phyloP scores from a whole-genome alignment of 2,888 invertebrate genomes.

The Sarcophaga caerulescens region DNA sequence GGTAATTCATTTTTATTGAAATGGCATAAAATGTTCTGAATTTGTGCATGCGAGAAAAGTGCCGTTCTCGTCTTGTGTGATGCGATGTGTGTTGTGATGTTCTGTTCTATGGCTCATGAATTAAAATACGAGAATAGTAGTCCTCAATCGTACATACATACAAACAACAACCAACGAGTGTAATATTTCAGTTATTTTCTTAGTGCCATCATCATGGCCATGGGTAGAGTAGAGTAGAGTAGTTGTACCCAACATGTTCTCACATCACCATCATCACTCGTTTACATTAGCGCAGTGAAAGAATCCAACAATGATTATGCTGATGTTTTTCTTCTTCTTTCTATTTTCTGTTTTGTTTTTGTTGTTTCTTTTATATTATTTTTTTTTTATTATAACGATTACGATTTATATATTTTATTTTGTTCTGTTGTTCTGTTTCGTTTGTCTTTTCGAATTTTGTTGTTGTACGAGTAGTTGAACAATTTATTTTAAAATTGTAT shows the following conservation, averaged over 20 bases:
- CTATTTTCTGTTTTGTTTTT: neutral
- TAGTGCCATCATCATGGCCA: conserved; percentile 38
- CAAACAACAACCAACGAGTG: conserved; percentile 17
- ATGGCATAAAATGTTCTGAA: conserved; percentile 76
- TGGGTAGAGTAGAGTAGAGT: conserved; percentile 8
- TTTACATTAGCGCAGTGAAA: conserved; percentile 17
- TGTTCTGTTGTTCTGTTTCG: neutral
- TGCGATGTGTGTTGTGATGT: conserved; percentile 46
- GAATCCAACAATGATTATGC: conserved; percentile 50
- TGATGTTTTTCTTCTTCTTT: conserved; percentile 40
- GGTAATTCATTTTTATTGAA: conserved; percentile 80
- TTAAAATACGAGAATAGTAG: conserved; percentile 24
- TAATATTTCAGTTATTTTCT: conserved; percentile 54
- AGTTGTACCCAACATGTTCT: conserved; percentile 19
- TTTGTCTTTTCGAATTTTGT: conserved; percentile 11
- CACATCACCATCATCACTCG: conserved; percentile 15
- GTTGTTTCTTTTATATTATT: no score
- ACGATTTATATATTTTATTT: no score
- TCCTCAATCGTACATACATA: neutral
- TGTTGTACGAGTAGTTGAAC: conserved; percentile 33
- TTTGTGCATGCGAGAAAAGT: conserved; percentile 6
- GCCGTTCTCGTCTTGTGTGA: conserved; percentile 10
- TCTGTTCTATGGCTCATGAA: neutral
- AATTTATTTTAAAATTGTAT: conserved; percentile 56
- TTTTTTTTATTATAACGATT: neutral